Percentiles rank a stretch among this genome's conserved stretches.
Conservation (phyloP, 2,888 invertebrate genomes). For the Lagria hirta region DNA sequence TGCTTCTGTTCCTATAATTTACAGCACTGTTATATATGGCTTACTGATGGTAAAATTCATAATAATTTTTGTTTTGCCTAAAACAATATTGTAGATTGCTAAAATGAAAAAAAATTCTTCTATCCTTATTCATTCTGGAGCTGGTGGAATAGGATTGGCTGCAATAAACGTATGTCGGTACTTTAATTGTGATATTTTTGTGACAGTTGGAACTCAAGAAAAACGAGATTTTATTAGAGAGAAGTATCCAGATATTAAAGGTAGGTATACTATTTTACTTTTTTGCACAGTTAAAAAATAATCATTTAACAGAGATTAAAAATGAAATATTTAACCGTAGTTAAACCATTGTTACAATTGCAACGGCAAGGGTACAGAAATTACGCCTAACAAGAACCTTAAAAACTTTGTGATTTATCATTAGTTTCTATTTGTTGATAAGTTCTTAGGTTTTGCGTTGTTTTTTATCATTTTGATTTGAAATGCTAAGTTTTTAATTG, state of each 20-base stretch:
- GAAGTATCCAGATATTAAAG: slow-evolving; percentile 51
- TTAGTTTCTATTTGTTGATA: no score
- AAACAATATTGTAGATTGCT: slow-evolving; percentile 1
- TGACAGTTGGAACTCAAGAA: slow-evolving; percentile 68
- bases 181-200: slow-evolving; percentile 64
- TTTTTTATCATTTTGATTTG: no score
- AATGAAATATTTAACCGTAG: no score
- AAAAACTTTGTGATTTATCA: no score
- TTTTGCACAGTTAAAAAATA: slow-evolving; percentile 4
- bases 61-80: no score
- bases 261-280: no score
- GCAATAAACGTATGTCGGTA: slow-evolving; percentile 69
- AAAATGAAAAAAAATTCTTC: slow-evolving; percentile 35
- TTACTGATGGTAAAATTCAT: slow-evolving; percentile 38
- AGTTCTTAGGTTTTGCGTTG: no score
- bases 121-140: slow-evolving; percentile 60
- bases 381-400: no score
- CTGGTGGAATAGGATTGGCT: slow-evolving; percentile 74
- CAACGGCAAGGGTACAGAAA: no score
- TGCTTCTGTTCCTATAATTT: slow-evolving; percentile 63
- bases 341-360: no score
- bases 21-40: slow-evolving; percentile 53
- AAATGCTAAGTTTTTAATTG: no score
- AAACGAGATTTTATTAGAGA: slow-evolving; percentile 65
- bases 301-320: no score